Evolutionary conservation across 2,113 vertebrate species (phyloP).

Genomic region (Otis tarda): DNA sequence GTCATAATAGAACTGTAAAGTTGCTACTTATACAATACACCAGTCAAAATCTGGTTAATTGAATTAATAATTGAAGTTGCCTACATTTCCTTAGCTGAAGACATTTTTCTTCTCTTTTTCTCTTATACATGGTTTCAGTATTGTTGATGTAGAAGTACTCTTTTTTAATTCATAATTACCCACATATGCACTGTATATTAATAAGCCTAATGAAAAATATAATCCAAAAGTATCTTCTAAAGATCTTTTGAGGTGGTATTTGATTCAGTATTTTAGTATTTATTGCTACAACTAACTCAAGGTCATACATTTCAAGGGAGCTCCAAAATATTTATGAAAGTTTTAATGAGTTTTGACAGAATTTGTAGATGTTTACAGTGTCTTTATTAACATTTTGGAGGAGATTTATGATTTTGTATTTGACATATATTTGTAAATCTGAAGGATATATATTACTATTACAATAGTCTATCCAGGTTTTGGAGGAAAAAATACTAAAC

Average conservation of each 20-base stretch:
- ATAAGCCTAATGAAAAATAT: neutral
- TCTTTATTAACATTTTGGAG: neutral
- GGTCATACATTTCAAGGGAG: neutral
- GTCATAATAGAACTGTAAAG: neutral
- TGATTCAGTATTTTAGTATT: neutral
- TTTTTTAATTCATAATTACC: neutral
- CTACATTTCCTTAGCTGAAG: neutral
- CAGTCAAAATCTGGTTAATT: neutral
- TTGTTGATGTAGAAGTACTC: neutral
- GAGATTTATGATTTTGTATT: neutral
- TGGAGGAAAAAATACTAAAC: neutral
- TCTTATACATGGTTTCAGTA: neutral
- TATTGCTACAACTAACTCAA: neutral
- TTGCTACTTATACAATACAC: neutral
- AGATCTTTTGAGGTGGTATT: neutral
- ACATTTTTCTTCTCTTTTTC: neutral
- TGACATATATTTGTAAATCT: neutral
- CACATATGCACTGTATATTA: neutral
- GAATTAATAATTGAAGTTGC: neutral
- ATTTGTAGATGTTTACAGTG: neutral
- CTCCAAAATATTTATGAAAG: neutral
- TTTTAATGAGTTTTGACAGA: neutral
- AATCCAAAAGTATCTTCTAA: neutral
- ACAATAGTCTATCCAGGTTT: neutral
- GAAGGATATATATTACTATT: neutral